These are phyloP conservation scores for Pavo muticus DNA, from an alignment of 2,113 vertebrate species.

Conservation along the genomic window DNA sequence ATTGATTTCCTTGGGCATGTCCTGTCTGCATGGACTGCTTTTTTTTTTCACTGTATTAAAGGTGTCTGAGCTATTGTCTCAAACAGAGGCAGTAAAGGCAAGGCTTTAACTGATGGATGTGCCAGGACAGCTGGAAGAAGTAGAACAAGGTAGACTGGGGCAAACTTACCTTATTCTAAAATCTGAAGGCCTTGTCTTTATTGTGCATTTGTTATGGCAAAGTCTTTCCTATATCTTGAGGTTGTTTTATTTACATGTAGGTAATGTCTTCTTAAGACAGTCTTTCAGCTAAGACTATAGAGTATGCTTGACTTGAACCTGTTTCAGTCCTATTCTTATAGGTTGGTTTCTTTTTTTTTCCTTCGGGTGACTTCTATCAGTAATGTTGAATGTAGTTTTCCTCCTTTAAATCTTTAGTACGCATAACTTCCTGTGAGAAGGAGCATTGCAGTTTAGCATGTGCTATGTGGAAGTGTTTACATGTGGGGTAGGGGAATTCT, in stretches of 20 bases:
- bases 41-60: not conserved
- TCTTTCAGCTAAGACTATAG: not conserved
- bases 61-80: conserved; percentile 1
- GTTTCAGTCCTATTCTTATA: not conserved
- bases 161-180: not conserved
- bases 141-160: conserved; percentile 36
- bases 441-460: not conserved
- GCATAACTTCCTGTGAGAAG: not conserved
- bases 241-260: not conserved
- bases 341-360: not conserved
- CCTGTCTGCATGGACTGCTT: not conserved
- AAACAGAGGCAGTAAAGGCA: not conserved
- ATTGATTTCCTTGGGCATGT: conserved; percentile 1
- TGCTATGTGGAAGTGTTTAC: not conserved
- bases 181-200: conserved; percentile 7
- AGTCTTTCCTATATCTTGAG: not conserved
- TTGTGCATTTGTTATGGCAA: not conserved
- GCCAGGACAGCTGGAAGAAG: conserved; percentile 35
- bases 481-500: not conserved
- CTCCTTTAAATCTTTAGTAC: not conserved
- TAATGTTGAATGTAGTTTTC: not conserved
- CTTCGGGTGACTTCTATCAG: not conserved
- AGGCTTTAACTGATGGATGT: conserved; percentile 14
- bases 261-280: not conserved
- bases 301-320: not conserved